Conservation (phyloP, 2,113 vertebrate species). For the Eretmodus cyanostictus region DNA sequence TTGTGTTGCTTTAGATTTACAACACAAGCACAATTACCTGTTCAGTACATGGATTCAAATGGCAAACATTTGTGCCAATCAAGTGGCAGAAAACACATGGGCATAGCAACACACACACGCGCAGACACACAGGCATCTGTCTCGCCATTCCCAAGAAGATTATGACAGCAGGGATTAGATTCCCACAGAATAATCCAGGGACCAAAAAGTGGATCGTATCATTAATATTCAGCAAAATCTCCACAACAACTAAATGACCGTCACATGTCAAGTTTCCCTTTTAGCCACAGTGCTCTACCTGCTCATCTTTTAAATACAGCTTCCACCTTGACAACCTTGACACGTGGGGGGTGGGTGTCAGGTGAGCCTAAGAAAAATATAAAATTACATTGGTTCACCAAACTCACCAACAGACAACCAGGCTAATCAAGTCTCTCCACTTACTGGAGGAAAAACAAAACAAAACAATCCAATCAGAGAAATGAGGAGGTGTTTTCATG, state of each 20-base stretch:
- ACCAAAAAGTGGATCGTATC: conserved; percentile 22
- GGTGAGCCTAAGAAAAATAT: not conserved
- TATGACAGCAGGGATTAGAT: conserved; percentile 58
- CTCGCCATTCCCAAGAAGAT: conserved; percentile 35
- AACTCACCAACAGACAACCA: not conserved
- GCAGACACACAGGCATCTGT: not conserved
- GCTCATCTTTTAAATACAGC: not conserved
- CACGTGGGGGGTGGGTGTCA: not conserved
- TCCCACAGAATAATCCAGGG: conserved; percentile 40
- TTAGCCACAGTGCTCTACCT: not conserved
- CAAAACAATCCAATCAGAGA: conserved; percentile 1
- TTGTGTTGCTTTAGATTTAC: not conserved
- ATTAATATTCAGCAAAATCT: conserved; percentile 34
- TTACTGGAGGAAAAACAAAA: not conserved
- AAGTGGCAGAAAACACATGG: not conserved
- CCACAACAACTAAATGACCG: not conserved
- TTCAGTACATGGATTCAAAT: not conserved
- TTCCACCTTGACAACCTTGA: not conserved
- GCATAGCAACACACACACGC: not conserved
- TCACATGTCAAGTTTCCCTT: not conserved
- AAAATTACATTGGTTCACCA: not conserved
- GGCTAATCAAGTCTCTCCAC: not conserved
- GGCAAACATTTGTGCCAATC: not conserved
- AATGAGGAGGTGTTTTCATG: not conserved
- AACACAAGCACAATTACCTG: not conserved